These are phyloP conservation scores for Polypterus bichir DNA, from an alignment of 2,113 vertebrate genomes.

Conservation along the genomic window DNA sequence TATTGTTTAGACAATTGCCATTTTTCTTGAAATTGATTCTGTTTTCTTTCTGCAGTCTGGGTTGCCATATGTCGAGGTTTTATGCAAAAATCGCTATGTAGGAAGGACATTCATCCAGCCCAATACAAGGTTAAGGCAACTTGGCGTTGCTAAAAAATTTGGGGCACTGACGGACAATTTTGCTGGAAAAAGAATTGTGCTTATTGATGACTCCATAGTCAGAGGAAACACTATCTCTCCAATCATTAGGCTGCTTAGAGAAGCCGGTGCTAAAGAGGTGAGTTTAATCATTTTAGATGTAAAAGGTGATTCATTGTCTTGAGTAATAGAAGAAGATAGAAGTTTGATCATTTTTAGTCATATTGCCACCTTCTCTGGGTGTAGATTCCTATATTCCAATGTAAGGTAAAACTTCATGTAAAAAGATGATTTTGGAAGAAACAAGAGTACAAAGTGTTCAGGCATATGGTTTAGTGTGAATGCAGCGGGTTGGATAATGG, in stretches of 20 bases:
- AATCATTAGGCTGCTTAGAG: constrained; percentile 89
- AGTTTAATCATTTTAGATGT: constrained; percentile 16
- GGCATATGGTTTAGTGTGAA: too few species aligned
- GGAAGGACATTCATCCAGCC: constrained; percentile 95
- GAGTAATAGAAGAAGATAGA: too few species aligned
- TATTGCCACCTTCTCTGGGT: too few species aligned
- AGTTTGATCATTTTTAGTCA: too few species aligned
- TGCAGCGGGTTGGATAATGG: too few species aligned
- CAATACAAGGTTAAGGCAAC: constrained; percentile 87
- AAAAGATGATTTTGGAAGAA: too few species aligned
- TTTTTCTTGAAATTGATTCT: too few species aligned
- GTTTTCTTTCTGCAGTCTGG: constrained; percentile 54
- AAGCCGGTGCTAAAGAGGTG: constrained; percentile 92
- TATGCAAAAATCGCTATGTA: constrained; percentile 95
- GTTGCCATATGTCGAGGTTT: constrained; percentile 82
- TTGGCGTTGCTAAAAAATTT: constrained; percentile 96
- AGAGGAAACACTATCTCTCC: constrained; percentile 95
- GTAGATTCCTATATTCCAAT: too few species aligned
- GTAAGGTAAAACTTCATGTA: too few species aligned
- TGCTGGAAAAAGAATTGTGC: constrained; percentile 82
- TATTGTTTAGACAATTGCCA: neutral
- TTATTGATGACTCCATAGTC: constrained; percentile 93
- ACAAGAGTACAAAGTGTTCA: too few species aligned
- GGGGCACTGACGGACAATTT: constrained; percentile 91
- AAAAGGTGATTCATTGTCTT: too few species aligned